Evolutionary conservation across 2,113 vertebrate genomes (phyloP).

Genomic region (Pungitius pungitius): DNA sequence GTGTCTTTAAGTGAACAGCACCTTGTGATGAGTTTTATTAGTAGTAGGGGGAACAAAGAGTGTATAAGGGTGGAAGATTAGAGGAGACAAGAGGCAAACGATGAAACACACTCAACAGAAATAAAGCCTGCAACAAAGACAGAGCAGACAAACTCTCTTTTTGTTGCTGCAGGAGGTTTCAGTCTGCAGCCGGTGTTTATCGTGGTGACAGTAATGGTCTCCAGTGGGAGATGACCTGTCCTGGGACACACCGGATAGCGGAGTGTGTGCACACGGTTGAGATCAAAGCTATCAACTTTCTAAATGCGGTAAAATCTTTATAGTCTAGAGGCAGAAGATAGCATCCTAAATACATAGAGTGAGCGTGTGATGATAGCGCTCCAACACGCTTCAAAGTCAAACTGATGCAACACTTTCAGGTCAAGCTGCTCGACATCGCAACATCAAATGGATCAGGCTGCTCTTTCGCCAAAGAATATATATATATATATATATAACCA

Average conservation of each 20-base stretch:
- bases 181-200: constrained; percentile 23
- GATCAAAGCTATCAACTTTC: constrained; percentile 39
- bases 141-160: constrained; percentile 13
- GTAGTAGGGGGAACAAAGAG: not conserved
- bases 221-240: constrained; percentile 26
- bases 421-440: not conserved
- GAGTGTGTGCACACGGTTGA: constrained; percentile 1
- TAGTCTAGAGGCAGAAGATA: constrained; percentile 24
- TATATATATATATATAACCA: too few species aligned
- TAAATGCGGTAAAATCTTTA: constrained; percentile 23
- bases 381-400: constrained; percentile 11
- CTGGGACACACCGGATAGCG: constrained; percentile 23
- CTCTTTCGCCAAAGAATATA: not conserved
- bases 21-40: constrained; percentile 12
- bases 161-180: constrained; percentile 16
- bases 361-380: not conserved
- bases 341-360: constrained; percentile 8
- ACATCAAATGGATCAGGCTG: not conserved
- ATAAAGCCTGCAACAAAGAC: not conserved
- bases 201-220: constrained; percentile 20
- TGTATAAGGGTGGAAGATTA: constrained; percentile 17
- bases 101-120: not conserved
- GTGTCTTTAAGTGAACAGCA: not conserved
- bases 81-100: not conserved
- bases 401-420: not conserved